Conservation (phyloP, 2,113 vertebrate species). For the Climacteris rufus region DNA sequence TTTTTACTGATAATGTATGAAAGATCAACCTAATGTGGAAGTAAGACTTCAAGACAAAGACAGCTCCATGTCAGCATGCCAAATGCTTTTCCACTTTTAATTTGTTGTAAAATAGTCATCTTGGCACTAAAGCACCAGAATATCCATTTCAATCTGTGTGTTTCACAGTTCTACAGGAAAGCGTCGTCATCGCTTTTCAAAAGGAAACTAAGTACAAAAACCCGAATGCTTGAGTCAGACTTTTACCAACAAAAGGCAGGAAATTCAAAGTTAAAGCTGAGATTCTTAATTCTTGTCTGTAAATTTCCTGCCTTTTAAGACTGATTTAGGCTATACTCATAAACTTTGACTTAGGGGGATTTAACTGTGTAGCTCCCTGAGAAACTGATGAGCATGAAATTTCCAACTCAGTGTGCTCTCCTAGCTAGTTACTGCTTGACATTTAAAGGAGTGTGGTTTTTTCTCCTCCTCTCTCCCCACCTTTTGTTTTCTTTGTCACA, state of each 20-base stretch:
- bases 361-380: not conserved
- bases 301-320: constrained; percentile 60
- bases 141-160: constrained; percentile 9
- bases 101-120: not conserved
- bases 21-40: not conserved
- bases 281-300: constrained; percentile 46
- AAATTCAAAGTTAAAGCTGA: constrained; percentile 47
- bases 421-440: not conserved
- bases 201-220: constrained; percentile 46
- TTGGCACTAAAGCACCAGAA: not conserved
- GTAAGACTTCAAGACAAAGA: not conserved
- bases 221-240: constrained; percentile 4
- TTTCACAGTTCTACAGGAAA: constrained; percentile 48
- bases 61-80: not conserved
- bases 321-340: not conserved
- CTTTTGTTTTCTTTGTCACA: not conserved
- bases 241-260: constrained; percentile 51
- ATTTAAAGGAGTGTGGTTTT: not conserved
- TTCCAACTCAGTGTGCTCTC: not conserved
- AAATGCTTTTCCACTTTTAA: not conserved
- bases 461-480: not conserved
- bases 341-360: not conserved
- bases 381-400: constrained; percentile 11
- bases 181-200: not conserved
- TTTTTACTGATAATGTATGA: not conserved